Conservation (phyloP, 2,797 vertebrate species). For the Anolis apletophallus region DNA sequence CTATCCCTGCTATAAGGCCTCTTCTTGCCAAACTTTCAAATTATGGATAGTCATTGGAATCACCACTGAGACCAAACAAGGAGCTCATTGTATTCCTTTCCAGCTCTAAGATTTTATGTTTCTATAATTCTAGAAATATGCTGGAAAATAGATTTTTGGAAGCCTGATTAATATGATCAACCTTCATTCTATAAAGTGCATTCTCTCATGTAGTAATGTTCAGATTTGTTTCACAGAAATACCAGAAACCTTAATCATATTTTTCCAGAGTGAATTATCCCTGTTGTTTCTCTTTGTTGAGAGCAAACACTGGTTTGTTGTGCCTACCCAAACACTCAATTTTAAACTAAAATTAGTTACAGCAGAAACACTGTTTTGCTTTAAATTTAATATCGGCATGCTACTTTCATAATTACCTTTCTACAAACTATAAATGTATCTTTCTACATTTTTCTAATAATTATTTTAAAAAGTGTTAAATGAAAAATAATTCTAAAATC, state of each 20-base stretch:
- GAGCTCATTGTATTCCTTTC: too few species aligned
- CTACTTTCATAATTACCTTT: neutral
- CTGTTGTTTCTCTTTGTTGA: neutral
- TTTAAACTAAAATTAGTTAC: neutral
- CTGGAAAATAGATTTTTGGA: neutral
- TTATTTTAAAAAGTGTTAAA: neutral
- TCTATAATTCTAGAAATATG: neutral
- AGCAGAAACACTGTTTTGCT: neutral
- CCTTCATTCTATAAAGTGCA: neutral
- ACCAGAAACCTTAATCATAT: neutral
- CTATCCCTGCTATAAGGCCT: too few species aligned
- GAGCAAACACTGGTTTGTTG: neutral
- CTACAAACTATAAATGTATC: neutral
- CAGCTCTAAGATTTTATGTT: too few species aligned
- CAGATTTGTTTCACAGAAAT: neutral
- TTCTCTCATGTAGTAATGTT: neutral
- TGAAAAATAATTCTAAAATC: too few species aligned
- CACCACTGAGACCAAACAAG: neutral
- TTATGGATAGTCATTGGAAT: neutral
- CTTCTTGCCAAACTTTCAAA: neutral
- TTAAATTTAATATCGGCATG: neutral
- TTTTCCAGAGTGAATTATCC: neutral
- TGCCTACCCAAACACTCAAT: neutral
- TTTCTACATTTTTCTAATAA: neutral
- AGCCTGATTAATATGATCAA: neutral